phyloP scores from a whole-genome alignment of 2,113 vertebrate genomes.

The Gavia stellata region DNA sequence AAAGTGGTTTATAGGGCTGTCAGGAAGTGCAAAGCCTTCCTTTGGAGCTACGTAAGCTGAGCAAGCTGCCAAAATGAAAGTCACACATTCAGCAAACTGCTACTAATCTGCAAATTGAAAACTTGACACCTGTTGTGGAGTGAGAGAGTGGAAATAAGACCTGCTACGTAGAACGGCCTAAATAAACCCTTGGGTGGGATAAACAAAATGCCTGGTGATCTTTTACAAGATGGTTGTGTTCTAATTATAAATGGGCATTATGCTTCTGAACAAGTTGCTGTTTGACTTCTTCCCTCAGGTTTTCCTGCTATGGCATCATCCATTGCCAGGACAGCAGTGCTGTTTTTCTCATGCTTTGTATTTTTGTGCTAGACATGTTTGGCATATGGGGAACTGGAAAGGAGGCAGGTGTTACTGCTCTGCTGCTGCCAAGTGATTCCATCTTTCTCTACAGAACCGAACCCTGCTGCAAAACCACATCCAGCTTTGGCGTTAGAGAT shows the following conservation, averaged over 20 bases:
- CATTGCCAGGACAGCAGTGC: neutral
- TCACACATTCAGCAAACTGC: slow-evolving; percentile 15
- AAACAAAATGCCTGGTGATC: neutral
- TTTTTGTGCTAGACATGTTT: neutral
- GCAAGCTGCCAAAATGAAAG: neutral
- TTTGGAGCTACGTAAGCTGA: neutral
- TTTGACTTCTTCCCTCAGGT: neutral
- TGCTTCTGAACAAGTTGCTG: neutral
- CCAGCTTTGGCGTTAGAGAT: neutral
- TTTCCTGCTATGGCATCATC: neutral
- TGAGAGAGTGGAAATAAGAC: neutral
- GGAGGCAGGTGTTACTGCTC: neutral
- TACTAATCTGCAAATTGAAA: slow-evolving; percentile 38
- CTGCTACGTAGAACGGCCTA: neutral
- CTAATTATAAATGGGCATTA: neutral
- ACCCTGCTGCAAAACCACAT: neutral
- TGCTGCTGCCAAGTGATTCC: neutral
- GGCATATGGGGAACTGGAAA: neutral
- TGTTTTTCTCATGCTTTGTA: neutral
- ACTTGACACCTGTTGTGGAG: neutral
- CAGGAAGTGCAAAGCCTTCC: neutral
- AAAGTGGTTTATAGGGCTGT: neutral
- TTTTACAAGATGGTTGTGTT: neutral
- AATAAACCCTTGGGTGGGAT: neutral
- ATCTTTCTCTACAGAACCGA: fast-evolving